Percentiles rank a stretch among this genome's conserved stretches.
Conservation (phyloP, 2,113 vertebrate genomes). For the Salminus brasiliensis region DNA sequence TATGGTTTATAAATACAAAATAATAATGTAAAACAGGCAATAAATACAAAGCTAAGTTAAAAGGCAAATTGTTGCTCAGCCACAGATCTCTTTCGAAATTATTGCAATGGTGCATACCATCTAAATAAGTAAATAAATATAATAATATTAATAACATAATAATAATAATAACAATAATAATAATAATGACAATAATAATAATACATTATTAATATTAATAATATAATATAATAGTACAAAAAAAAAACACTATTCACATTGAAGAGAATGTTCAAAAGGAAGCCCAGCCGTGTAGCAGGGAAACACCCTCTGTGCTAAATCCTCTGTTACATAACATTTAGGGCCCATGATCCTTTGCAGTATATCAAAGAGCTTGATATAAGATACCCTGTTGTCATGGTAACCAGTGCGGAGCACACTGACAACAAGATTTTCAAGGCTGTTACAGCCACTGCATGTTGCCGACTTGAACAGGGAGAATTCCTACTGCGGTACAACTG, state of each 20-base stretch:
- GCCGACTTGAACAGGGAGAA: conserved; percentile 23
- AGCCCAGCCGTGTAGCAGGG: conserved; percentile 66
- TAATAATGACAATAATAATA: no score
- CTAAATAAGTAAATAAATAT: no score
- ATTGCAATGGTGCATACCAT: no score
- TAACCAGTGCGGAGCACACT: conserved; percentile 68
- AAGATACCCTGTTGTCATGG: conserved; percentile 77
- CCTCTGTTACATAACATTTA: conserved; percentile 70
- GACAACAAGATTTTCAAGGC: conserved; percentile 70
- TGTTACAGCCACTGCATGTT: conserved; percentile 59
- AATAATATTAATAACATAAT: no score
- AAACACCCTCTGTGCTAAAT: conserved; percentile 70
- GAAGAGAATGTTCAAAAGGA: not conserved
- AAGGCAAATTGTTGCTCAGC: no score
- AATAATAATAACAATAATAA: no score
- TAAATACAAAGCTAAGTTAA: no score
- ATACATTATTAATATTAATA: no score
- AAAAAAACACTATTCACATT: not conserved
- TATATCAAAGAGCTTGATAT: conserved; percentile 73
- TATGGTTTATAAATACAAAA: no score
- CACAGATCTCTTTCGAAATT: no score
- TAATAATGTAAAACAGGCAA: no score
- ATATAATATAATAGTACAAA: not conserved
- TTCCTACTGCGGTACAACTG: not conserved
- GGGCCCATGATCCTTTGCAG: conserved; percentile 66